A percentile compares a stretch with the other conserved stretches of the same genome.
These are phyloP conservation scores for Lophius americanus DNA, from an alignment of 2,797 vertebrate genomes.

Conservation along the genomic window DNA sequence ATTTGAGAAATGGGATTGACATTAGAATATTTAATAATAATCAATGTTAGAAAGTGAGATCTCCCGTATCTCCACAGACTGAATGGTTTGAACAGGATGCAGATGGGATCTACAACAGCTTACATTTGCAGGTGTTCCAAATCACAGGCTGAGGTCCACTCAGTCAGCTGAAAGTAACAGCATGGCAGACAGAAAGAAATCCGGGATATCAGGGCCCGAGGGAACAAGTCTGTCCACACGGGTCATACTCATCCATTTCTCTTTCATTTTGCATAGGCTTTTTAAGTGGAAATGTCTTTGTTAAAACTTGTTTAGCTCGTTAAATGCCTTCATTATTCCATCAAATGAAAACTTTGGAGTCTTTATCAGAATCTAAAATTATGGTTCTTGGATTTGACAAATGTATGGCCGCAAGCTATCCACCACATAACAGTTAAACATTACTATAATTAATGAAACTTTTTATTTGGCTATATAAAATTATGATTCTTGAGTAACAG, in stretches of 20 bases:
- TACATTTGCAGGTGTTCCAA: conserved; percentile 55
- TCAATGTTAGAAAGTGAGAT: not conserved
- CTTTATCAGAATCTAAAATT: not conserved
- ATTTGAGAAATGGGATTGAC: not conserved
- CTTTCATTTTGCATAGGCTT: not conserved
- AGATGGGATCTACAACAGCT: conserved; percentile 27
- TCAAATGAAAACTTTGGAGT: not conserved
- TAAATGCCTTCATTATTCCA: not conserved
- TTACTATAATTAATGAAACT: no score
- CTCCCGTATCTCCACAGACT: not conserved
- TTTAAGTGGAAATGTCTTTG: not conserved
- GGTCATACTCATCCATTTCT: conserved; percentile 1
- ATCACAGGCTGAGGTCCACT: conserved; percentile 58
- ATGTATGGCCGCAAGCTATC: not conserved
- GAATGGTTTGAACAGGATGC: conserved; percentile 3
- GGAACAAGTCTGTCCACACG: conserved; percentile 32
- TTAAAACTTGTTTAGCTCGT: not conserved
- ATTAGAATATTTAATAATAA: not conserved
- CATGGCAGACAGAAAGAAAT: conserved; percentile 42
- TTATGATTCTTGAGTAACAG: no score
- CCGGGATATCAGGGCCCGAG: conserved; percentile 25
- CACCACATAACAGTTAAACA: not conserved
- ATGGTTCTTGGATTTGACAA: not conserved
- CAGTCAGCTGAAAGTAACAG: conserved; percentile 51
- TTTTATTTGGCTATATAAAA: not conserved